A percentile compares a stretch with the other conserved stretches of the same genome.
Conservation (phyloP, 2,797 vertebrate species). For the Podarcis lilfordi region DNA sequence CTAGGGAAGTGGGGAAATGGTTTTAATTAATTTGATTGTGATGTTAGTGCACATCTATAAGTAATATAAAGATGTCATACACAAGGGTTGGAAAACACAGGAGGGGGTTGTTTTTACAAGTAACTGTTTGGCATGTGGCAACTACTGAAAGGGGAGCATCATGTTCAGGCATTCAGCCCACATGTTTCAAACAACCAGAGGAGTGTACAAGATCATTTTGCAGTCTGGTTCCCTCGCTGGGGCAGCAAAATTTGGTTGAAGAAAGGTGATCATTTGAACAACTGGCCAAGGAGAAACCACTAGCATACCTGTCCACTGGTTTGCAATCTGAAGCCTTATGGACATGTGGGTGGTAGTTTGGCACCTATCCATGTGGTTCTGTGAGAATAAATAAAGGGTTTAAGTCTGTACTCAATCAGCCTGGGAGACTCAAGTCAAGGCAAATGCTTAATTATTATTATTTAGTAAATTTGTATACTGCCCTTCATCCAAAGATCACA, state of each 20-base stretch:
- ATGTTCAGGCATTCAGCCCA: background rate
- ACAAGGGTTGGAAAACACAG: background rate
- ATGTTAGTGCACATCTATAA: background rate
- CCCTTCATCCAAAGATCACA: too few relatives aligned
- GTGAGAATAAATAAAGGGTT: background rate
- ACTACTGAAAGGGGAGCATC: background rate
- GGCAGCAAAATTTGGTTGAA: background rate
- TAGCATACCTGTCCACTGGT: background rate
- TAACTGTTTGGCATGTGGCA: background rate
- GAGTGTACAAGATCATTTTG: background rate
- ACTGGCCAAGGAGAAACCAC: background rate
- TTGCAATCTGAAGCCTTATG: background rate
- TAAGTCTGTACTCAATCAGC: background rate
- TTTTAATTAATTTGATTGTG: constrained; percentile 60
- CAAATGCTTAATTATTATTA: too few relatives aligned
- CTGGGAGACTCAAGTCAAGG: background rate
- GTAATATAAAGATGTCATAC: background rate
- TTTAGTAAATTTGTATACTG: too few relatives aligned
- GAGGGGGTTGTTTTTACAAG: constrained; percentile 55
- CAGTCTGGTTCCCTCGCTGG: background rate
- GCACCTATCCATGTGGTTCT: background rate
- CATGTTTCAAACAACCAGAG: background rate
- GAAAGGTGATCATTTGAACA: background rate
- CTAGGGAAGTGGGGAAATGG: constrained; percentile 56
- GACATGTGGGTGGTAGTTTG: background rate